Evolutionary conservation across 2,113 vertebrate species (phyloP).

Genomic region (Dicrurus megarhynchus): DNA sequence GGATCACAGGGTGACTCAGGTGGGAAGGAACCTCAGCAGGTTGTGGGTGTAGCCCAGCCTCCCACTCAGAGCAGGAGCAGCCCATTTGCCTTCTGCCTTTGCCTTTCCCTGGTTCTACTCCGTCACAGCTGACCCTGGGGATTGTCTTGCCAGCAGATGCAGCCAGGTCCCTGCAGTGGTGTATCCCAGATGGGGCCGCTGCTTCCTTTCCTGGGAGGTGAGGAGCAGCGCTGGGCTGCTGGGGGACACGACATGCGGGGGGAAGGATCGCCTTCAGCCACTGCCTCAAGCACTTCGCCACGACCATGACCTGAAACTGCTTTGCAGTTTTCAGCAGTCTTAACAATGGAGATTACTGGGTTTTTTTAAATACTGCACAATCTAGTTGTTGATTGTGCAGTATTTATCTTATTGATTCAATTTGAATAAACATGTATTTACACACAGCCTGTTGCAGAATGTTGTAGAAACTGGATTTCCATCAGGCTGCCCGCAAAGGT

Average conservation of each 20-base stretch:
- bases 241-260: fast-evolving
- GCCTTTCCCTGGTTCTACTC: background rate
- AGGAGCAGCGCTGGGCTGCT: background rate
- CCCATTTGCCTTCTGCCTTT: background rate
- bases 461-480: background rate
- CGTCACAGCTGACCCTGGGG: background rate
- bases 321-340: background rate
- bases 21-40: background rate
- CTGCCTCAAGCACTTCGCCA: fast-evolving
- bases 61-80: background rate
- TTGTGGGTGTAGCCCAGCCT: background rate
- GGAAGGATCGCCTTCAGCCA: background rate
- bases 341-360: fast-evolving
- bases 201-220: background rate
- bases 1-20: background rate
- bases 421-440: background rate
- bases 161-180: background rate
- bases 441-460: background rate
- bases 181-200: background rate
- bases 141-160: background rate
- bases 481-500: background rate
- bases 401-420: background rate
- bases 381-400: too few species aligned
- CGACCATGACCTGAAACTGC: background rate
- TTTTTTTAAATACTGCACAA: background rate